Evolutionary conservation across 2,888 invertebrate genomes (phyloP), one percentile per base, ranked within the genome.

Genomic region (Schrankia costaestrigalis): DNA sequence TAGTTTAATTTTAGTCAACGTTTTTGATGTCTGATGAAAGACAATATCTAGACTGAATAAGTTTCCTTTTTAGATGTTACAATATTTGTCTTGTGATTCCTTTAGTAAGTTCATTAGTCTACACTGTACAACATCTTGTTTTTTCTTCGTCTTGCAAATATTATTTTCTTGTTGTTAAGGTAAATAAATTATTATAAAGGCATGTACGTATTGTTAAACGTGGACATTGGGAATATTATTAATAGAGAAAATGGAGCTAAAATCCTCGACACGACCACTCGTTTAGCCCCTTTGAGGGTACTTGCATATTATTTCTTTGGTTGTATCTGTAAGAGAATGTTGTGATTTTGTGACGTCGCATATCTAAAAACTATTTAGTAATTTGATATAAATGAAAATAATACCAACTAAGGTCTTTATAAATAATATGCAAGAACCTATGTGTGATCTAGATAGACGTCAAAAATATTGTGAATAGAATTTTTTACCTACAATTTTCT

Each of bases 31-130:
- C 81, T 78, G 59, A 74, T 62, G 59, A 81, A 82, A 85, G 84
- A 83, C 84, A 80, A 81, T 82, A 78, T 75, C 60, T 84, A 83
- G 82, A 85, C 84, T 85, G 83, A 83, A 79, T 78, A 80, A 79
- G 80, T 80, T 81, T 67, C 69, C 66, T 73, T 66, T 31, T 62
- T 74, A 74, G 66, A 57, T 68, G 60, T 68, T 66, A 62, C 69
- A 63, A 50, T 49, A 60, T 52, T 49, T 50, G 52, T 63, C 64
- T 65, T 72, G 76, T 74, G 68, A 72, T 77, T 70, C 69, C 63
- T 70, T 68, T 69, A 67, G 65, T 63, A 60, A 63, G 63, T 71
- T 74, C 61, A 64, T 62, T 58, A 66, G 65, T 69, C 59, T 61
- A 61, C 65, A 59, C 57, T 63, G 56, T 41, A 49, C 39, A 53